phyloP scores from a whole-genome alignment of 2,888 invertebrate species.

The Stenichneumon culpator region DNA sequence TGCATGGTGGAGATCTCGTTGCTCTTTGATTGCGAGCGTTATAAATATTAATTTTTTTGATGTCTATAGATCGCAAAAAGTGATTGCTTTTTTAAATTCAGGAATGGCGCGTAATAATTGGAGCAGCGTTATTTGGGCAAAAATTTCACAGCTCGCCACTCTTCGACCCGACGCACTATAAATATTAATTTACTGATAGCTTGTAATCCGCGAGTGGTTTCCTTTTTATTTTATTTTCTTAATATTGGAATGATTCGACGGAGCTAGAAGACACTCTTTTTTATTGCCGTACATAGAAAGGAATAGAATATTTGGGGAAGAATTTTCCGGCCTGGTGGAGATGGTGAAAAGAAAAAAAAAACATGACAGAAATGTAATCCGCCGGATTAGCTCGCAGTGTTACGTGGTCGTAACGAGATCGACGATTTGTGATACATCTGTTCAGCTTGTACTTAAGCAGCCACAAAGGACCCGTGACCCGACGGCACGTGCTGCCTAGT shows the following conservation, averaged over 20 bases:
- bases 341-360: constrained; percentile 51
- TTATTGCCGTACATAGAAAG: not conserved
- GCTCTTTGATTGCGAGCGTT: constrained; percentile 2
- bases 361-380: constrained; percentile 79
- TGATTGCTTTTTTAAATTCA: no score
- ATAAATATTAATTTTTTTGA: constrained; percentile 48
- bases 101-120: no score
- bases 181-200: not conserved
- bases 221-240: constrained; percentile 8
- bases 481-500: constrained; percentile 76
- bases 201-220: not conserved
- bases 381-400: constrained; percentile 78
- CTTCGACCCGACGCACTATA: no score
- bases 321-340: constrained; percentile 5
- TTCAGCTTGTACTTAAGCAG: constrained; percentile 51
- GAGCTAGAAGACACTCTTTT: not conserved
- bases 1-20: constrained; percentile 49
- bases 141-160: no score
- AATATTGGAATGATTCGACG: not conserved
- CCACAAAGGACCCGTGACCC: constrained; percentile 78
- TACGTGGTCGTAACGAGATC: constrained; percentile 60
- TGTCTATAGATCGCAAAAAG: no score
- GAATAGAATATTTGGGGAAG: not conserved
- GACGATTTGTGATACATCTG: constrained; percentile 82
- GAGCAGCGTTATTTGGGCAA: no score